Evolutionary conservation across 2,888 invertebrate species (phyloP).

Genomic region (Parnassius smintheus): DNA sequence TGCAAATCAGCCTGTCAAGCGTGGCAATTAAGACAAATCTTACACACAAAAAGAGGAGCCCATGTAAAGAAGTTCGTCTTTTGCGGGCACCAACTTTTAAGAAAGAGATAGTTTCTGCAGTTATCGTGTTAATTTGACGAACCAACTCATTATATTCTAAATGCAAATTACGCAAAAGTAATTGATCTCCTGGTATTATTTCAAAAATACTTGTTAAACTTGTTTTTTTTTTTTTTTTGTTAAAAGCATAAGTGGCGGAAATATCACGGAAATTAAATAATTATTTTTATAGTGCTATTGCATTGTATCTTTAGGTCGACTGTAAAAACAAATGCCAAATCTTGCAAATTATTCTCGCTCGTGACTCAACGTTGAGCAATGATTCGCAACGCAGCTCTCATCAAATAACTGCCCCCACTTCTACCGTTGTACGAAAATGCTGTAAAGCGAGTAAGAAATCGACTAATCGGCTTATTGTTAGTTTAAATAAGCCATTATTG

Average conservation of each 20-base stretch:
- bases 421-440: constrained; percentile 17
- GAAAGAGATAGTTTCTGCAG: too few relatives aligned
- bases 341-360: constrained; percentile 69
- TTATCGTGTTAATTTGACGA: too few relatives aligned
- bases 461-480: not conserved
- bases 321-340: constrained; percentile 66
- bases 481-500: not conserved
- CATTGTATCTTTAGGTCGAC: constrained; percentile 28
- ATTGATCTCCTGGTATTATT: too few relatives aligned
- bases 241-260: not conserved
- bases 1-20: too few relatives aligned
- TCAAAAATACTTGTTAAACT: too few relatives aligned
- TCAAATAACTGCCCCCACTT: constrained; percentile 41
- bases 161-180: too few relatives aligned
- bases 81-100: too few relatives aligned
- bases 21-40: too few relatives aligned
- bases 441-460: not conserved
- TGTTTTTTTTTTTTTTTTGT: not conserved
- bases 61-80: too few relatives aligned
- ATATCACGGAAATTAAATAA: not conserved
- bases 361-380: constrained; percentile 72
- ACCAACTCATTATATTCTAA: too few relatives aligned
- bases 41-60: too few relatives aligned
- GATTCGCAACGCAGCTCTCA: constrained; percentile 59
- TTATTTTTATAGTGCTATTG: not conserved